phyloP scores from a whole-genome alignment of 2,113 vertebrate species.

The Emydura subglobosa region DNA sequence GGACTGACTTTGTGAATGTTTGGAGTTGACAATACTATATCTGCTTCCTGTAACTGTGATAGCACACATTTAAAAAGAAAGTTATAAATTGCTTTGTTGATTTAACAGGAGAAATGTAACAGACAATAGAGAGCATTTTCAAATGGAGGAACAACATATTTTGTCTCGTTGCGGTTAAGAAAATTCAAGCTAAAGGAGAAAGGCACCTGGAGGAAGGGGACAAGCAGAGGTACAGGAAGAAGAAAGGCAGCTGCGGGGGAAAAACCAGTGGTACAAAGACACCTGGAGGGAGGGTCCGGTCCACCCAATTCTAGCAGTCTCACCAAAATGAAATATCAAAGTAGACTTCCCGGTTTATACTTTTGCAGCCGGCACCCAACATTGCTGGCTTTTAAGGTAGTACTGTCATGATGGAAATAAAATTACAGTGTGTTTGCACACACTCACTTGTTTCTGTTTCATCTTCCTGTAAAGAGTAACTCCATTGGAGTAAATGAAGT shows the following conservation, averaged over 20 bases:
- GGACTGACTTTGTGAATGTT: background rate
- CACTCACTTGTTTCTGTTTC: background rate
- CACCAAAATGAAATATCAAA: slow-evolving; percentile 68
- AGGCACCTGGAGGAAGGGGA: slow-evolving; percentile 42
- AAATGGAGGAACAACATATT: background rate
- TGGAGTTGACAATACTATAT: background rate
- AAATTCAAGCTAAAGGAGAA: slow-evolving; percentile 61
- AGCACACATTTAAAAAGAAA: background rate
- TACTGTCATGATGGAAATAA: slow-evolving; percentile 17
- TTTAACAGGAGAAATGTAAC: slow-evolving; percentile 11
- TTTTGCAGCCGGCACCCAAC: slow-evolving; percentile 35
- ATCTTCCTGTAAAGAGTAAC: background rate
- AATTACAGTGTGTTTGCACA: background rate
- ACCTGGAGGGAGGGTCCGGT: slow-evolving; percentile 68
- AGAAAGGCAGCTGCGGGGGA: slow-evolving; percentile 62
- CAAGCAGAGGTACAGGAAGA: slow-evolving; percentile 54
- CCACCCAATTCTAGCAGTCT: slow-evolving; percentile 53
- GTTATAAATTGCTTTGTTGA: background rate
- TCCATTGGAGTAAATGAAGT: background rate
- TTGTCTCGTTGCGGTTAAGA: slow-evolving; percentile 35
- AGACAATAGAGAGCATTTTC: background rate
- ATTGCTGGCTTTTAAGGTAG: slow-evolving; percentile 54
- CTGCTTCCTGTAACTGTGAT: background rate
- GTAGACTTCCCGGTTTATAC: slow-evolving; percentile 65
- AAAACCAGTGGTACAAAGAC: slow-evolving; percentile 62